These are phyloP conservation scores for Bubo bubo DNA, from an alignment of 2,113 vertebrate species.

Conservation along the genomic window DNA sequence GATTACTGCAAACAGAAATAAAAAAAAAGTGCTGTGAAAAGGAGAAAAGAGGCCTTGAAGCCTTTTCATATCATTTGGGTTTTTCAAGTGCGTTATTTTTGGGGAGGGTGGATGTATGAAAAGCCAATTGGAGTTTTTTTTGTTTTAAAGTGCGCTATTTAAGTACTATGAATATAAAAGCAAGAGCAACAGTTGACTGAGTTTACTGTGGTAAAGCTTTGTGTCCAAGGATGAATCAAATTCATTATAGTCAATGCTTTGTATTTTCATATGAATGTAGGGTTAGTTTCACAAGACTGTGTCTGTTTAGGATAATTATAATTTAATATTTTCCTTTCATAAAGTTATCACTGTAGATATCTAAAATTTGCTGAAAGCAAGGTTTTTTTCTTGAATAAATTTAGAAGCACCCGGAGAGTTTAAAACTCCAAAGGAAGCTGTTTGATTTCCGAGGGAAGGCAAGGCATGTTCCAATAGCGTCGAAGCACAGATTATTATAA, in stretches of 20 bases:
- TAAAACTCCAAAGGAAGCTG: constrained; percentile 75
- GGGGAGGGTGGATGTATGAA: constrained; percentile 84
- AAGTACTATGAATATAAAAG: constrained; percentile 85
- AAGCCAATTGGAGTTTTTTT: constrained; percentile 87
- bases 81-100: constrained; percentile 89
- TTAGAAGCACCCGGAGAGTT: constrained; percentile 73
- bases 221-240: constrained; percentile 84
- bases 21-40: constrained; percentile 82
- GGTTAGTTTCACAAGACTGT: constrained; percentile 84
- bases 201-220: constrained; percentile 86
- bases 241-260: constrained; percentile 83
- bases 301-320: constrained; percentile 87
- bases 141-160: constrained; percentile 87
- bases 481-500: constrained; percentile 80
- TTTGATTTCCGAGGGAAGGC: constrained; percentile 76
- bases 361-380: constrained; percentile 76
- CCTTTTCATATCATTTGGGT: constrained; percentile 87
- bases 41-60: constrained; percentile 87
- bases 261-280: constrained; percentile 85
- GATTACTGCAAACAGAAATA: constrained; percentile 90
- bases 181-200: constrained; percentile 89
- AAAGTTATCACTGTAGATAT: constrained; percentile 82
- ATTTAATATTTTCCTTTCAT: constrained; percentile 86
- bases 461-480: constrained; percentile 72
- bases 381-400: constrained; percentile 56